Evolutionary conservation across 2,113 vertebrate genomes (phyloP).

Genomic region (Gymnobelideus leadbeateri): DNA sequence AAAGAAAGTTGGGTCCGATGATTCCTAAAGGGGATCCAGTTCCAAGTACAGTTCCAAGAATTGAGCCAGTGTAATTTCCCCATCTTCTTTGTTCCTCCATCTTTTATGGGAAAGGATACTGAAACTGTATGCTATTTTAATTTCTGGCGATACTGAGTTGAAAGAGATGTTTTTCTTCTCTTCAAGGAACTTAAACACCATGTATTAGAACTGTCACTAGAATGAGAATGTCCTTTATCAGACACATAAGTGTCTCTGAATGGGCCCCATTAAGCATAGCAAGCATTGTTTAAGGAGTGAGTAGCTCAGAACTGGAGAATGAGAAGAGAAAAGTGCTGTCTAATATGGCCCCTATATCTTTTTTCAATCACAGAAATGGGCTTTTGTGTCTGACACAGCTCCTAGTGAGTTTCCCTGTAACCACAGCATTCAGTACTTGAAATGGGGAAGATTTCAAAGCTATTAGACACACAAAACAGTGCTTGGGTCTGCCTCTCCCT

Average conservation of each 20-base stretch:
- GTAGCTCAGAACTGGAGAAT: background rate
- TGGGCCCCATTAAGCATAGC: background rate
- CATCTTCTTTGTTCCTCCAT: background rate
- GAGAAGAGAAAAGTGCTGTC: background rate
- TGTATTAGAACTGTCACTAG: background rate
- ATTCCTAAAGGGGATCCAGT: background rate
- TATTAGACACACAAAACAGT: background rate
- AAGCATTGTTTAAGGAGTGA: background rate
- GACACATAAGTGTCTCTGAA: background rate
- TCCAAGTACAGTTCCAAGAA: background rate
- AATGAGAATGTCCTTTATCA: slow-evolving; percentile 1
- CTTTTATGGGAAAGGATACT: background rate
- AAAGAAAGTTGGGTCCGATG: background rate
- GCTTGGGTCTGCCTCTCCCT: background rate
- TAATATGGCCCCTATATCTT: background rate
- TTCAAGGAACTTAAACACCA: background rate
- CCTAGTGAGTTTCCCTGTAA: background rate
- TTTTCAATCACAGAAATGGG: background rate
- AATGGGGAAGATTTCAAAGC: background rate
- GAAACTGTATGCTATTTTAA: background rate
- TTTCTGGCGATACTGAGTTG: background rate
- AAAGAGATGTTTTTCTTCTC: background rate
- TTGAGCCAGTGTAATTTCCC: background rate
- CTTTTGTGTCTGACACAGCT: background rate
- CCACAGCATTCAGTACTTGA: background rate